Percentiles rank a stretch among this genome's conserved stretches.
These are phyloP conservation scores for Seriola aureovittata DNA, from an alignment of 2,113 vertebrate species.

Conservation along the genomic window DNA sequence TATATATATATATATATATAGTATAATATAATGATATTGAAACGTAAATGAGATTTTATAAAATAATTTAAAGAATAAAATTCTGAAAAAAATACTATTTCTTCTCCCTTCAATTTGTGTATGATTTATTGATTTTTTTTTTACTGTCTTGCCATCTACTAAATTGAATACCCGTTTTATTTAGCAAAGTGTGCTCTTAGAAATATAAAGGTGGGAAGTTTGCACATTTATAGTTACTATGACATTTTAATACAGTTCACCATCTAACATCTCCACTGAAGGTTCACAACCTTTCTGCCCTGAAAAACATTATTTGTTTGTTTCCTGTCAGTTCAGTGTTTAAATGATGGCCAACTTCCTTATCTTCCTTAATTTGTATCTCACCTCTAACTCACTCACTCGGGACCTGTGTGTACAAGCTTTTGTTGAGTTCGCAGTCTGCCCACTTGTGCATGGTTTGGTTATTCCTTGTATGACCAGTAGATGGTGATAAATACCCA, in stretches of 20 bases:
- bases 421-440: not conserved
- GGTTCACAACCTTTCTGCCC: not conserved
- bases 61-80: slow-evolving; percentile 86
- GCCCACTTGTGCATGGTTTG: not conserved
- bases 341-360: not conserved
- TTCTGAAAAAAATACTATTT: slow-evolving; percentile 60
- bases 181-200: not conserved
- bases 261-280: not conserved
- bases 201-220: not conserved
- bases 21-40: slow-evolving; percentile 53
- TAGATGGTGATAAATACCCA: slow-evolving; percentile 57
- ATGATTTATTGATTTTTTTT: not conserved
- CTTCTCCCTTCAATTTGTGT: slow-evolving; percentile 19
- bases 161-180: not conserved
- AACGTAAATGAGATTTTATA: slow-evolving; percentile 85
- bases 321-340: not conserved
- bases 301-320: not conserved
- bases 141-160: no score
- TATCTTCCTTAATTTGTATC: not conserved
- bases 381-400: not conserved
- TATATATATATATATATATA: slow-evolving; percentile 57
- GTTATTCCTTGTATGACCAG: slow-evolving; percentile 33
- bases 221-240: not conserved
- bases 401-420: not conserved
- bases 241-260: not conserved